These are phyloP conservation scores for Neosalanx taihuensis DNA, from an alignment of 2,797 vertebrate species.

Conservation along the genomic window DNA sequence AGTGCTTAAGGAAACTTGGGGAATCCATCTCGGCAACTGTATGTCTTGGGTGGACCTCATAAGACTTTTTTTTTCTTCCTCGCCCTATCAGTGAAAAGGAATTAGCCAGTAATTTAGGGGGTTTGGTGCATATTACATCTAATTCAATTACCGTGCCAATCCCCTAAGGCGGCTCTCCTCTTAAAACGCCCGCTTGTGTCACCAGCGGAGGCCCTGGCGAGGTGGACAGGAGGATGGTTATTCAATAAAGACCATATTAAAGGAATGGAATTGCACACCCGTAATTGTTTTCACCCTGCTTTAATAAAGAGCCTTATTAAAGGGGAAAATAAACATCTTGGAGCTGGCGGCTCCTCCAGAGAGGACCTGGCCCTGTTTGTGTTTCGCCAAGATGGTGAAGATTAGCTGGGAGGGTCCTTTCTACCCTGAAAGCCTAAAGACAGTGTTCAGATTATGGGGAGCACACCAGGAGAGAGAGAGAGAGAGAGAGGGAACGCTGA, in stretches of 20 bases:
- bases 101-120: conserved; percentile 53
- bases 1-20: conserved; percentile 7
- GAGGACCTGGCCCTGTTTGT: conserved; percentile 54
- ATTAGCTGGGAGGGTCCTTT: conserved; percentile 55
- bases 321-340: conserved; percentile 52
- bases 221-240: conserved; percentile 51
- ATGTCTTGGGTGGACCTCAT: conserved; percentile 30
- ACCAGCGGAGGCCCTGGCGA: conserved; percentile 49
- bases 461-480: conserved; percentile 36
- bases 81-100: conserved; percentile 45
- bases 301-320: conserved; percentile 69
- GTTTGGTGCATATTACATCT: conserved; percentile 59
- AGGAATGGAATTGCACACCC: conserved; percentile 52
- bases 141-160: conserved; percentile 63
- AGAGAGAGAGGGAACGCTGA: too few relatives aligned
- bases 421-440: conserved; percentile 50
- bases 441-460: conserved; percentile 61
- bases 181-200: conserved; percentile 60
- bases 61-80: conserved; percentile 21
- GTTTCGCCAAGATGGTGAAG: conserved; percentile 62
- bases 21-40: conserved; percentile 19
- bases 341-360: conserved; percentile 46
- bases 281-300: conserved; percentile 69
- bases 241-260: conserved; percentile 66
- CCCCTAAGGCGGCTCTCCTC: conserved; percentile 36